Conservation (phyloP, 2,888 invertebrate species). For the Hypselothyrea guttata region DNA sequence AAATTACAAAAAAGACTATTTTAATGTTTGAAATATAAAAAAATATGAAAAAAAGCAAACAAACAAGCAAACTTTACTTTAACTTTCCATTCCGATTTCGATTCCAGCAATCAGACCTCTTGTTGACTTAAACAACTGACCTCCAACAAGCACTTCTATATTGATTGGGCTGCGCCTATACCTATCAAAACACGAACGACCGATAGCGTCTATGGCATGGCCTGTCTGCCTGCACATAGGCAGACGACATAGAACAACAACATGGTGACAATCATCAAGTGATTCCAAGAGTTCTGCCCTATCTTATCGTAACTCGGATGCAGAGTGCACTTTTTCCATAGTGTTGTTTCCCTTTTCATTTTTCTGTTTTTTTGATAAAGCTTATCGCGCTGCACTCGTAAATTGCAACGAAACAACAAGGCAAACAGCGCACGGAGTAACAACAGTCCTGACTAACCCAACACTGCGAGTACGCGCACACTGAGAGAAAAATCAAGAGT, state of each 20-base stretch:
- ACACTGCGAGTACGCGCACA: too few species aligned
- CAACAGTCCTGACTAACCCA: conserved; percentile 31
- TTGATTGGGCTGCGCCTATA: conserved; percentile 62
- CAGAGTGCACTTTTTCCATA: conserved; percentile 67
- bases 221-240: conserved; percentile 10
- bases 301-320: conserved; percentile 70
- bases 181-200: conserved; percentile 57
- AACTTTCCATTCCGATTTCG: conserved; percentile 38
- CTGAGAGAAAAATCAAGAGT: too few species aligned
- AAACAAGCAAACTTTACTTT: conserved; percentile 33
- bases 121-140: conserved; percentile 77
- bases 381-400: conserved; percentile 68
- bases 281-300: conserved; percentile 56
- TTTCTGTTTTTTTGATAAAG: conserved; percentile 44
- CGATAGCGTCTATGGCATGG: conserved; percentile 48
- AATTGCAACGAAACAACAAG: conserved; percentile 74
- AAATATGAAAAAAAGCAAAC: conserved; percentile 28
- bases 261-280: conserved; percentile 2
- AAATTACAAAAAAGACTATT: conserved; percentile 57
- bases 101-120: conserved; percentile 37
- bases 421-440: conserved; percentile 49
- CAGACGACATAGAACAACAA: too few species aligned
- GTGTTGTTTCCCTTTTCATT: conserved; percentile 16
- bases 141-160: conserved; percentile 76
- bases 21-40: conserved; percentile 79